These are phyloP conservation scores for Noctua pronuba DNA, from an alignment of 2,888 invertebrate genomes.

Conservation along the genomic window DNA sequence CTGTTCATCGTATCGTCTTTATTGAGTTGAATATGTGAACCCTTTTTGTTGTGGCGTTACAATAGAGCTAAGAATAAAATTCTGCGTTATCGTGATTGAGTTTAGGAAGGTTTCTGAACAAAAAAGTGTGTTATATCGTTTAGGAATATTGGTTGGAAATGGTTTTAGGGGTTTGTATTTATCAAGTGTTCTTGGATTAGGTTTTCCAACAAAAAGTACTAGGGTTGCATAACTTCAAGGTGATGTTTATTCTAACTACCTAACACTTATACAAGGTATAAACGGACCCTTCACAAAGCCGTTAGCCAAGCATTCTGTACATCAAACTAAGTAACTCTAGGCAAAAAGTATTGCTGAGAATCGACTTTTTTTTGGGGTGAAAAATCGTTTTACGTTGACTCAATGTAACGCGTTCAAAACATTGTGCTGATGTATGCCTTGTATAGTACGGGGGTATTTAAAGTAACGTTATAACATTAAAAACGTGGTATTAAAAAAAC, in stretches of 20 bases:
- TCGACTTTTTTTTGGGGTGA: no score
- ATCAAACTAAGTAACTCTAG: no score
- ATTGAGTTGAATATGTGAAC: slow-evolving; percentile 56
- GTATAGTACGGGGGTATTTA: no score
- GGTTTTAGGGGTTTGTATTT: background rate
- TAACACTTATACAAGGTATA: no score
- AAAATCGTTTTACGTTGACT: no score
- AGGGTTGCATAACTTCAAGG: background rate
- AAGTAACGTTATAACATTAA: no score
- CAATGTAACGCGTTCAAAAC: no score
- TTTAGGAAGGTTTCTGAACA: slow-evolving; percentile 26
- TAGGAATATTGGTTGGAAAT: background rate
- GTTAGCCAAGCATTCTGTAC: no score
- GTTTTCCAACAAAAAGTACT: background rate
- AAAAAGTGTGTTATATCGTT: background rate
- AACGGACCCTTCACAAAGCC: no score
- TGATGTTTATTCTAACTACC: background rate
- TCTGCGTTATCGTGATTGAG: slow-evolving; percentile 47
- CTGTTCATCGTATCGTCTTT: slow-evolving; percentile 58
- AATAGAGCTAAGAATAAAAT: slow-evolving; percentile 37
- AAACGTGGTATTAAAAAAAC: no score
- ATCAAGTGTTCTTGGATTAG: background rate
- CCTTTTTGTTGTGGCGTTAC: slow-evolving; percentile 41
- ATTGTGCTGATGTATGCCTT: no score
- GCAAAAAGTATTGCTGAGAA: no score